Percentiles rank a stretch among this genome's conserved stretches.
phyloP scores from a whole-genome alignment of 2,797 vertebrate genomes.

The Erethizon dorsatum region DNA sequence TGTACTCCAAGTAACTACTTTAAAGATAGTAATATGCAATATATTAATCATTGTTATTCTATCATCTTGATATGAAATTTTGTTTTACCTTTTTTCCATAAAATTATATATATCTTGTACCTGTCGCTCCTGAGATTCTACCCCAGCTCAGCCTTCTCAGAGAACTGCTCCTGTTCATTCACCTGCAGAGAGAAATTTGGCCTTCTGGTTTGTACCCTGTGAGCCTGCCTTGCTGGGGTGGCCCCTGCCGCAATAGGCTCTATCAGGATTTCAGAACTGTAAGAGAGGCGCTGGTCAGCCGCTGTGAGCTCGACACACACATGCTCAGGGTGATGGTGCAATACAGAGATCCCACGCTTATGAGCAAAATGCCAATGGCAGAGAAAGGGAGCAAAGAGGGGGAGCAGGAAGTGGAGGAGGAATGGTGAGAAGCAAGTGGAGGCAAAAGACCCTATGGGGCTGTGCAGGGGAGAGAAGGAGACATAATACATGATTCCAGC shows the following conservation, averaged over 20 bases:
- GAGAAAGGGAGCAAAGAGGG: accelerated
- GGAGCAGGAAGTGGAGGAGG: accelerated
- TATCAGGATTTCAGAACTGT: neutral
- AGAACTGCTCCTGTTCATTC: neutral
- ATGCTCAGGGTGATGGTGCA: neutral
- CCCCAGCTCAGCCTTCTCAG: neutral
- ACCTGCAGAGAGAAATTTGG: neutral
- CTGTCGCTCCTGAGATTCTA: accelerated
- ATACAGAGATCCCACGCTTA: accelerated
- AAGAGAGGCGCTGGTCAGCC: neutral
- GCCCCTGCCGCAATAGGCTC: too few relatives aligned
- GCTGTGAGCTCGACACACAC: neutral
- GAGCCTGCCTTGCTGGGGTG: neutral
- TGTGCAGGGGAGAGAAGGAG: neutral
- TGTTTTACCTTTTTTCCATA: too few relatives aligned
- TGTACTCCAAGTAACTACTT: neutral
- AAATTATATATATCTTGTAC: too few relatives aligned
- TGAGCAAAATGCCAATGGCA: neutral
- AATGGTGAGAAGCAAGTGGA: neutral
- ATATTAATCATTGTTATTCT: too few relatives aligned
- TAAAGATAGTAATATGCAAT: too few relatives aligned
- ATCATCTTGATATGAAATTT: too few relatives aligned
- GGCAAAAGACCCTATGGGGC: neutral
- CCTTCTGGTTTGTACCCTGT: neutral
- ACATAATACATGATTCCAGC: accelerated